Percentiles rank a stretch among this genome's conserved stretches.
phyloP scores from a whole-genome alignment of 1,140 invertebrate species.

The Lepidurus apus region DNA sequence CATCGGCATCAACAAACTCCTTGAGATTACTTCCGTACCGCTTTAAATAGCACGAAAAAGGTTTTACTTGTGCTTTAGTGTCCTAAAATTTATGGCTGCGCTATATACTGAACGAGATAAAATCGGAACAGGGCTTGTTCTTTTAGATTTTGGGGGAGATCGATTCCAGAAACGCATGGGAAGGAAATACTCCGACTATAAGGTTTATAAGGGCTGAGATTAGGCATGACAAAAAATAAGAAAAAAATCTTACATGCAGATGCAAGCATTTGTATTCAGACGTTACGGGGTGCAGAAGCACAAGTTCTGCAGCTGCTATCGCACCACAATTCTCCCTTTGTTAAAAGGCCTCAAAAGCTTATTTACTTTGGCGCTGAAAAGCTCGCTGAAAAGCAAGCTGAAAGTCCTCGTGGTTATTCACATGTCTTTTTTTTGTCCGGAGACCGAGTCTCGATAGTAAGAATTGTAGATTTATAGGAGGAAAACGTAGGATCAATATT shows the following conservation, averaged over 20 bases:
- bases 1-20: neutral
- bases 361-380: neutral
- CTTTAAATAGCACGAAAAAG: neutral
- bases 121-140: neutral
- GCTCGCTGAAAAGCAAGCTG: too few species aligned
- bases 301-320: constrained; percentile 16
- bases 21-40: constrained; percentile 18
- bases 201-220: neutral
- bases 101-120: neutral
- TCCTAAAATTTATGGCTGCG: constrained; percentile 11
- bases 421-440: neutral
- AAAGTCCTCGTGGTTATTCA: neutral
- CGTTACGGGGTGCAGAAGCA: neutral
- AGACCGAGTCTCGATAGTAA: neutral
- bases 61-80: neutral
- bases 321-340: neutral
- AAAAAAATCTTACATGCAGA: neutral
- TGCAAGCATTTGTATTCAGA: neutral
- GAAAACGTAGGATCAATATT: too few species aligned
- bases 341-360: neutral
- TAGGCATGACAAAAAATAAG: neutral
- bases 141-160: neutral
- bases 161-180: neutral
- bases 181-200: neutral
- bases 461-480: too few species aligned